These are phyloP conservation scores for Hoplostethus atlanticus DNA, from an alignment of 2,797 vertebrate genomes.

Conservation along the genomic window DNA sequence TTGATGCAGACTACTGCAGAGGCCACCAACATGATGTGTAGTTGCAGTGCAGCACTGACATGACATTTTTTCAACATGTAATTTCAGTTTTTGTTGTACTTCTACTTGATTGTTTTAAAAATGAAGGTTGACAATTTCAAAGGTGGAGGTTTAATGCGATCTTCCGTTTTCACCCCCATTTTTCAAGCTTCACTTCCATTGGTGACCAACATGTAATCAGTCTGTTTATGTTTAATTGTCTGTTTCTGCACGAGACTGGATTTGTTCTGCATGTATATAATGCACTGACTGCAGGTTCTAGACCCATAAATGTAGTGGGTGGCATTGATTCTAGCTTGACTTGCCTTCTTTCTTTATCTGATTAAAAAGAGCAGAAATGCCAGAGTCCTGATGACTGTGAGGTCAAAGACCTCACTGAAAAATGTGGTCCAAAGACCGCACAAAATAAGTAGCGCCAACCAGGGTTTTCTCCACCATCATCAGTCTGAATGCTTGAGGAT, in stretches of 20 bases:
- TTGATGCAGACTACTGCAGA: slow-evolving; percentile 51
- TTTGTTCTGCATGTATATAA: slow-evolving; percentile 51
- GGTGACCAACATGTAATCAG: not conserved
- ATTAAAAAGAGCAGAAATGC: slow-evolving; percentile 50
- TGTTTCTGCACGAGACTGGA: slow-evolving; percentile 42
- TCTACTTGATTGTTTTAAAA: not conserved
- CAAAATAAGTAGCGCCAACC: slow-evolving; percentile 32
- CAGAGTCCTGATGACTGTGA: slow-evolving; percentile 28
- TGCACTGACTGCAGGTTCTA: slow-evolving; percentile 55
- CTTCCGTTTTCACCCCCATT: slow-evolving; percentile 2
- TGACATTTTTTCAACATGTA: not conserved
- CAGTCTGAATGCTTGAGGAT: slow-evolving; percentile 42
- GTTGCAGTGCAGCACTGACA: slow-evolving; percentile 19
- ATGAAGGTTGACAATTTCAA: not conserved
- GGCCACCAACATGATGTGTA: slow-evolving; percentile 41
- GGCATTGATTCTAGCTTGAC: slow-evolving; percentile 60
- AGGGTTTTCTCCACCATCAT: slow-evolving; percentile 48
- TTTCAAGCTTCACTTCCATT: slow-evolving; percentile 14
- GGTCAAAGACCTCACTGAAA: slow-evolving; percentile 24
- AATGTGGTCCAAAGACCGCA: slow-evolving; percentile 39
- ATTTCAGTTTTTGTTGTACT: not conserved
- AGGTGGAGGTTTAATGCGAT: no score
- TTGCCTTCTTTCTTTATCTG: slow-evolving; percentile 47
- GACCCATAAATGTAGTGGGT: slow-evolving; percentile 56
- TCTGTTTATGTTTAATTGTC: slow-evolving; percentile 8